These are phyloP conservation scores for Tuta absoluta DNA, from an alignment of 2,888 invertebrate species.

Conservation along the genomic window DNA sequence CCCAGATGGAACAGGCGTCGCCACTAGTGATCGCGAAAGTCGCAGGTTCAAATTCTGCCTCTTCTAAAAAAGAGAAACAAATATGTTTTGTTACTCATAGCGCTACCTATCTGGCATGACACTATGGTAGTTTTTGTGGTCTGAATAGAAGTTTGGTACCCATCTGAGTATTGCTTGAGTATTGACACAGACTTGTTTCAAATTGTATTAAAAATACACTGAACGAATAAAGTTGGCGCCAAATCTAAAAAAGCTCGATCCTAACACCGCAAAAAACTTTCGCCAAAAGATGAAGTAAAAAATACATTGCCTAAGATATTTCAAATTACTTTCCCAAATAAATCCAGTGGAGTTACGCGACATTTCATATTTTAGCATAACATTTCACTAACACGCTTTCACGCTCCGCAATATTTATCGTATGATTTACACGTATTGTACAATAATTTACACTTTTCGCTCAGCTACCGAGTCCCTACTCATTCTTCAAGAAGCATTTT, in stretches of 20 bases:
- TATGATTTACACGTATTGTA: constrained; percentile 38
- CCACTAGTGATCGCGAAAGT: too few relatives aligned
- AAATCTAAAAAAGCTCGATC: background rate
- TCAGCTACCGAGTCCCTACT: constrained; percentile 23
- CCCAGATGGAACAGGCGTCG: too few relatives aligned
- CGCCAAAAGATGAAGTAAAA: background rate
- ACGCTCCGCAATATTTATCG: constrained; percentile 37
- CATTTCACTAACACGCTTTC: constrained; percentile 39
- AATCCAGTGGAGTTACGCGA: background rate
- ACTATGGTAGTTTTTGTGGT: too few relatives aligned
- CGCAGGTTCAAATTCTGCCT: too few relatives aligned
- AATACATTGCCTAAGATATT: background rate
- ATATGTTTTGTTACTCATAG: too few relatives aligned
- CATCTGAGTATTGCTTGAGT: too few relatives aligned
- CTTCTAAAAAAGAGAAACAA: too few relatives aligned
- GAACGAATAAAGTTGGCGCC: background rate
- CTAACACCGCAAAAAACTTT: background rate
- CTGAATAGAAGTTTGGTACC: too few relatives aligned
- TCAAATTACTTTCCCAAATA: constrained; percentile 7
- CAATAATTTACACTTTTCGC: constrained; percentile 43
- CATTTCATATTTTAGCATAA: constrained; percentile 19
- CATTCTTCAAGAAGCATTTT: background rate
- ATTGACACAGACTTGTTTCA: background rate
- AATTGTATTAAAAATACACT: background rate
- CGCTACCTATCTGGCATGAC: too few relatives aligned